phyloP scores from a whole-genome alignment of 2,797 vertebrate genomes.

The Varecia variegata region DNA sequence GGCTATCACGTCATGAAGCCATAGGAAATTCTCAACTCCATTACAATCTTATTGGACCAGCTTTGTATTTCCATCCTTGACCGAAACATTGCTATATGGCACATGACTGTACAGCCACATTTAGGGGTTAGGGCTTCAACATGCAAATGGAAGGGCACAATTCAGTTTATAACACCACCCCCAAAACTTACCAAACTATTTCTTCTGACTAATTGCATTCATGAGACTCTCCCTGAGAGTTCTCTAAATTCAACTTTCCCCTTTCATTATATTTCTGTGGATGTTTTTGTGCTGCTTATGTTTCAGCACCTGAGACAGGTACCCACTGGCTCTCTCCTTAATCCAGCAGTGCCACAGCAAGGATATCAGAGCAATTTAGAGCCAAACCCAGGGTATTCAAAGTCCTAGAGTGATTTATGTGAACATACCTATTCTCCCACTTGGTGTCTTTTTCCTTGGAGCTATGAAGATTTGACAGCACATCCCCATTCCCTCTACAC shows the following conservation, averaged over 20 bases:
- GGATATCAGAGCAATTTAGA: background rate
- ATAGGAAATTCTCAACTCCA: background rate
- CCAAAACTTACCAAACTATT: background rate
- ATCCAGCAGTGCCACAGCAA: background rate
- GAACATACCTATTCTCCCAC: background rate
- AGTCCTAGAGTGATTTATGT: background rate
- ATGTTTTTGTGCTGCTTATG: background rate
- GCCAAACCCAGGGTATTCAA: background rate
- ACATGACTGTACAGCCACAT: background rate
- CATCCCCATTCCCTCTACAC: background rate
- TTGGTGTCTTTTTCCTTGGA: background rate
- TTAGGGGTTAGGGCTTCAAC: background rate
- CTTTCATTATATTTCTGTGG: background rate
- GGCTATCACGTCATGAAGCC: background rate
- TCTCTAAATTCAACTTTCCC: background rate
- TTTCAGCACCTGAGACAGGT: background rate
- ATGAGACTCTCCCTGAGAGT: background rate
- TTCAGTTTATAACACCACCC: background rate
- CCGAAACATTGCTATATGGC: background rate
- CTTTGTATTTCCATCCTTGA: background rate
- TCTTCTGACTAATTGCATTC: background rate
- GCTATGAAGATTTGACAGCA: background rate
- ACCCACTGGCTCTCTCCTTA: background rate
- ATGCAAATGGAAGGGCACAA: accelerated
- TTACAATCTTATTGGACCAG: background rate